Base-by-base conservation (phyloP, 2,888 invertebrate genomes). In the Athetis lepigone region DNA sequence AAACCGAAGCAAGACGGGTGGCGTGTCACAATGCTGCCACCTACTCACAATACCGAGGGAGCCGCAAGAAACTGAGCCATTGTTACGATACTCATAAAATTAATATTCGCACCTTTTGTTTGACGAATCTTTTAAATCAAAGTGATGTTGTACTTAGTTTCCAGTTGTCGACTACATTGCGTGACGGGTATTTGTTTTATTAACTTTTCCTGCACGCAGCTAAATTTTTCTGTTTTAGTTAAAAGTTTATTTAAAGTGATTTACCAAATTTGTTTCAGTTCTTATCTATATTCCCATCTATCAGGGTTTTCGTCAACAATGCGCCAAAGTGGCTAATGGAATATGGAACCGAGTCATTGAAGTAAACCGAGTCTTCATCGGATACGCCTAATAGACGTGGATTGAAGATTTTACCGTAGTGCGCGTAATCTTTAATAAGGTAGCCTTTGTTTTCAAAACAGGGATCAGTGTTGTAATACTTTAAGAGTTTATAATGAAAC, bases 1-100 rank as follows among this genome's bases (percentile, higher is more conserved):
- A 85, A 85, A 80, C 74, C 77, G 83, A 64, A 75, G 79, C 73
- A 63, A 63, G 68, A 46, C 36, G 55, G 62, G 42, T 66, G 75
- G 66, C 79, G 75, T 77, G 72, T 73, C 74, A 71, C 76, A 79
- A 79, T 80, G 81, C 64, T 46, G 52, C 68, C 59, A 54, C 33
- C 59, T 51, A 39, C 63, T 63, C 61, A 78, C 80, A 80, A 80
- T 75, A 69, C 55, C 16, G 19, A 49, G 46, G 50, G 56, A 11
- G 29, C 37, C 25, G 19, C 36, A 43, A 54, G 49, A 43, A 72
- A 62, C 52, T 37, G 29, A 46, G 29, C 64, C 59, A 59, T 74
- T 75, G 75, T 70, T 64, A 52, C 18, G 56, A 21, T 49, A 59
- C 58, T 74, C 60, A 47, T 47, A 23, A 62, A 65, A 74, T 74